phyloP scores from a whole-genome alignment of 2,797 vertebrate genomes.

The Anabas testudineus region DNA sequence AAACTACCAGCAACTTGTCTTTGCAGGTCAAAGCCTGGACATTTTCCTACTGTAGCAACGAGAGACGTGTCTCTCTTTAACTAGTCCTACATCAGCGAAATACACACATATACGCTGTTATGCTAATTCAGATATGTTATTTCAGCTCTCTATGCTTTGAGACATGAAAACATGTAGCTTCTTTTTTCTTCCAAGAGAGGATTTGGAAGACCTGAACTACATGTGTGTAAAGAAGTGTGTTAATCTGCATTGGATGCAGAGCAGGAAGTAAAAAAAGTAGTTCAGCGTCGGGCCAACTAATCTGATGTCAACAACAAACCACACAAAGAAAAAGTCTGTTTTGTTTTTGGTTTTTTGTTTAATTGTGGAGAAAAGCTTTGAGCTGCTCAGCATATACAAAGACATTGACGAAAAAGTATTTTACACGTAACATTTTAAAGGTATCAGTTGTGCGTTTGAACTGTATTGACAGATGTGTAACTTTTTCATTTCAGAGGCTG shows the following conservation, averaged over 20 bases:
- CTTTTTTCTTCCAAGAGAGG: slow-evolving; percentile 51
- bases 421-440: slow-evolving; percentile 22
- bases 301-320: background rate
- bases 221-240: slow-evolving; percentile 41
- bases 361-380: slow-evolving; percentile 30
- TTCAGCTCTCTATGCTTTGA: slow-evolving; percentile 56
- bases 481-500: slow-evolving; percentile 12
- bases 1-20: slow-evolving; percentile 59
- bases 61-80: slow-evolving; percentile 51
- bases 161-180: slow-evolving; percentile 74
- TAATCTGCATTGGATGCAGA: slow-evolving; percentile 29
- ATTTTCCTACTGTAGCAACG: slow-evolving; percentile 72
- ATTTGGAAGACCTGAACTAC: slow-evolving; percentile 58
- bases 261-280: slow-evolving; percentile 8
- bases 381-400: slow-evolving; percentile 34
- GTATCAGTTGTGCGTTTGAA: slow-evolving; percentile 27
- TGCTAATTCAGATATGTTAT: slow-evolving; percentile 38
- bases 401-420: slow-evolving; percentile 27
- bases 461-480: slow-evolving; percentile 12
- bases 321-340: background rate
- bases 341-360: background rate
- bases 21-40: slow-evolving; percentile 59
- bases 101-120: slow-evolving; percentile 41
- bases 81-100: slow-evolving; percentile 58
- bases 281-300: background rate